Percentiles rank a stretch among this genome's conserved stretches.
Evolutionary conservation across 2,888 invertebrate species (phyloP).

Genomic region (Temnothorax ravouxi): DNA sequence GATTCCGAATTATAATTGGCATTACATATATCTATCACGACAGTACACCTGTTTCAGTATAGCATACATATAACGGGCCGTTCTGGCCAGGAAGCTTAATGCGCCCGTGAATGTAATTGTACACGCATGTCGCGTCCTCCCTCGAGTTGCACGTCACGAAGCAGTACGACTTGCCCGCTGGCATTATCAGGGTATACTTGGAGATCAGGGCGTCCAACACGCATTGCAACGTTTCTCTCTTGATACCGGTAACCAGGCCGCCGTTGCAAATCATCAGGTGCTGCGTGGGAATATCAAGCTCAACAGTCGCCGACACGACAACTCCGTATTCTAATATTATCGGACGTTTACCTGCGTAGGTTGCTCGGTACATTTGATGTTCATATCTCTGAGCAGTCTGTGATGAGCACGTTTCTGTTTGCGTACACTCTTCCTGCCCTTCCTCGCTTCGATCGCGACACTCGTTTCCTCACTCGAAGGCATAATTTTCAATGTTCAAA

Average conservation of each 20-base stretch:
- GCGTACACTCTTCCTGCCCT: constrained; percentile 74
- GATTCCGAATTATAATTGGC: neutral
- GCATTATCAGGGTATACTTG: constrained; percentile 90
- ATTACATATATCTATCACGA: neutral
- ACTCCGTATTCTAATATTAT: neutral
- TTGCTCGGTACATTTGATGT: constrained; percentile 80
- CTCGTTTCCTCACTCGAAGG: neutral
- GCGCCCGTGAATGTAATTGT: constrained; percentile 88
- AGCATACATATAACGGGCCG: constrained; percentile 90
- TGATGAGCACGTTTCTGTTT: constrained; percentile 83
- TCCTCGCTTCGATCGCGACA: constrained; percentile 17
- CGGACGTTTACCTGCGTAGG: constrained; percentile 81
- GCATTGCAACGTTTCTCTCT: constrained; percentile 89
- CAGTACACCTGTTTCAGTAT: constrained; percentile 87
- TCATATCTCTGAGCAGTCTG: constrained; percentile 81
- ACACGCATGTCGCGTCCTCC: constrained; percentile 88
- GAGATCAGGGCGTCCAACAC: constrained; percentile 87
- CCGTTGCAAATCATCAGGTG: constrained; percentile 94
- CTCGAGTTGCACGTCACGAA: constrained; percentile 89
- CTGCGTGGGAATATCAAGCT: constrained; percentile 87
- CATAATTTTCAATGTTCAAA: constrained; percentile 23
- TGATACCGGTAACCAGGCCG: constrained; percentile 93
- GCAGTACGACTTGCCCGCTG: constrained; percentile 93
- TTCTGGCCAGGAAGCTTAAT: constrained; percentile 88
- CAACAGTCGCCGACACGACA: neutral